Base-by-base conservation (phyloP, 2,888 invertebrate genomes). In the Automeris io region DNA sequence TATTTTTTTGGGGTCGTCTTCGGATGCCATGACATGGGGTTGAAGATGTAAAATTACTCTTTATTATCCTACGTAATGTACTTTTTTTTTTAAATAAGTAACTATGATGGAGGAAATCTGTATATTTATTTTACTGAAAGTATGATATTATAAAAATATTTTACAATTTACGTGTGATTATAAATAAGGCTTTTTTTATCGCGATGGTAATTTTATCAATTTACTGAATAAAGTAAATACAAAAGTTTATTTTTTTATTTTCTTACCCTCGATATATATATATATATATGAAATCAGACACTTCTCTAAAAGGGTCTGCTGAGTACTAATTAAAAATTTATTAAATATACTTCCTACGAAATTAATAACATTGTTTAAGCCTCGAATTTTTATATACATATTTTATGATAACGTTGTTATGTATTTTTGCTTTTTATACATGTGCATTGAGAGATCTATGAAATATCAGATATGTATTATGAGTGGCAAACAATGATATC, bases 21-120 rank as follows among this genome's bases (percentile, higher is more conserved):
- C 52, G 52, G 73, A 74, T 75, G 75, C 74, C 75, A 76, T 74
- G 69, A 69, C 67, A 66, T 19, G 34, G 16, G 13, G 21, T 43
- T 49, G 49, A 50, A 46, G 42, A 44, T 43, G 37, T 40, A 42
- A 39, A 42, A 32, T 16, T 26, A 13, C 12, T 13, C 16, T 26
- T 29, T 19, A 19, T 44, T 46, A 37, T 40, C 16, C 18, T 16
- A 11, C 4, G n/a, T 36, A 3, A 31, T 42, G 37, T 6, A 19
- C 19, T 36, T 18, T 21, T 31, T 7, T 19, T 21, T 19, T 31
- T 6, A 32, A 23, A 37, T 18, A n/a, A 21, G 2, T 32, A 9
- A 23, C 5, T 11, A 18, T 31, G 18, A 25, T 13, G 31, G 11
- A n/a, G 13, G 23, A 32, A 31, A 37, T 16, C 35, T 39, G 36